A percentile compares a stretch with the other conserved stretches of the same genome.
phyloP scores from a whole-genome alignment of 2,797 vertebrate species.

The Ctenopoma multispine region DNA sequence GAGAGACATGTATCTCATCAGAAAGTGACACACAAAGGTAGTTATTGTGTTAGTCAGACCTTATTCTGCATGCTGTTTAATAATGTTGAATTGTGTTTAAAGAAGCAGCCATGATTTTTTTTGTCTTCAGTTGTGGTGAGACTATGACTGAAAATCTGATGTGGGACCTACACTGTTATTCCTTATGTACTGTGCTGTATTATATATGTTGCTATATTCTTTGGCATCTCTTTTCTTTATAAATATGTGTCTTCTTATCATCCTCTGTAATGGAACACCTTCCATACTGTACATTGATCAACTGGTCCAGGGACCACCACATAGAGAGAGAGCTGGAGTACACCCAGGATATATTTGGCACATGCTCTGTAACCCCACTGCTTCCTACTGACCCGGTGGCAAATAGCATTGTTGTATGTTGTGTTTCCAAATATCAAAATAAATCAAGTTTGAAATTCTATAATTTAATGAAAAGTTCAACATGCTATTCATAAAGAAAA shows the following conservation, averaged over 20 bases:
- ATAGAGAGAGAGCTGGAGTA: background rate
- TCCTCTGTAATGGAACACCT: background rate
- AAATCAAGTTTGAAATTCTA: background rate
- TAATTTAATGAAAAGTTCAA: background rate
- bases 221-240: background rate
- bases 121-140: background rate
- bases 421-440: no score
- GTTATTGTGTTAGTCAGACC: slow-evolving; percentile 26
- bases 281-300: background rate
- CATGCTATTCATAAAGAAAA: background rate
- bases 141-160: background rate
- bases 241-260: background rate
- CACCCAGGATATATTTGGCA: background rate
- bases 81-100: background rate
- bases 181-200: background rate
- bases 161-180: no score
- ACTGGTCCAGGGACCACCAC: background rate
- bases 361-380: background rate
- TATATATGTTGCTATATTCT: background rate
- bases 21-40: slow-evolving; percentile 34
- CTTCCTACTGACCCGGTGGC: no score
- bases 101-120: background rate
- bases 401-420: background rate
- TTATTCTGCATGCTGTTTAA: background rate
- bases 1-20: slow-evolving; percentile 51